Evolutionary conservation across 2,113 vertebrate genomes (phyloP), one percentile per base, ranked within the genome.

Genomic region (Cyphotilapia sp.): DNA sequence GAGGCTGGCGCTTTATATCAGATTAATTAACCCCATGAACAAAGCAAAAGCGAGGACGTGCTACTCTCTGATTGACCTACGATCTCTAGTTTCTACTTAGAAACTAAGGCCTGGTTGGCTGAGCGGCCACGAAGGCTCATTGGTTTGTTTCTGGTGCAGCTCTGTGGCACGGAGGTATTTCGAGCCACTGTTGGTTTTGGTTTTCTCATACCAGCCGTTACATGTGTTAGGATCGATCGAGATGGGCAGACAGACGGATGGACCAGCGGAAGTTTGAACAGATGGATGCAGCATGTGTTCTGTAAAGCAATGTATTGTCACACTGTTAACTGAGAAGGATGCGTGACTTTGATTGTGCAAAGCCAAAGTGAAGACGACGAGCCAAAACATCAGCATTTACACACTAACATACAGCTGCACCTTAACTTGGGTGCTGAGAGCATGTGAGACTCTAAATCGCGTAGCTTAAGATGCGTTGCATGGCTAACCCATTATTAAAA

Each of bases 201-300:
- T 56, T 54, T 35, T 80, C 8, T 12, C 8, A n/a, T 9, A n/a
- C 3, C 35, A 31, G 47, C 33, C 4, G 1, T 1, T 24, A 16
- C 6, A 3, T 24, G 22, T 29, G 53, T 42, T 57, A 59, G 35
- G 38, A 57, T 42, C 1, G 1, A 19, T 10, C 22, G 51, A 42
- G 2, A 40, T 6, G 14, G 80, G 49, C n/a, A 56, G 35, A 82
- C 7, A 16, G 53, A 40, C 8, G 19, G 33, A 53, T 16, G 29
- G 19, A 38, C 53, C 80, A 40, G 51, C 0, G 8, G 8, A 54
- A 1, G 19, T 35, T 0, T 22, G 5, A 53, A 0, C 33, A 40
- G 2, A 17, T 27, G 38, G 17, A 61, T 31, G 3, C 19, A 0
- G 38, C 1, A 31, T 45, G 24, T 59, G 80, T 24, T 81, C 13